These are phyloP conservation scores for Drosophila macrospina DNA, from an alignment of 2,888 invertebrate species.

Conservation along the genomic window DNA sequence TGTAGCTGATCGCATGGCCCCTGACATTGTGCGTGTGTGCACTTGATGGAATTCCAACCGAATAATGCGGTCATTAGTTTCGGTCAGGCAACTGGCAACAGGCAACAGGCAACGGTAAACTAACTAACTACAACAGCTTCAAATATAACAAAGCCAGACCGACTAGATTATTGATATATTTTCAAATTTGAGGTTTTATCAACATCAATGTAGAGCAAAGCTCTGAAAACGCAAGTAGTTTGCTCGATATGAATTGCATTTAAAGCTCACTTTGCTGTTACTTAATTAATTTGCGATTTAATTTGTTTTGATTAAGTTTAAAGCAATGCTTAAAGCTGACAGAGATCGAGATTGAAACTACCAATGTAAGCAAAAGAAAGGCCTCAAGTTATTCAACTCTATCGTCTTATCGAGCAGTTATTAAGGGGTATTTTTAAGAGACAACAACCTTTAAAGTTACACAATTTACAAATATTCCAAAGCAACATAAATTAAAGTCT, in stretches of 20 bases:
- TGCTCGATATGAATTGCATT: not conserved
- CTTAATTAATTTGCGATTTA: no score
- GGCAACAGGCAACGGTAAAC: constrained; percentile 25
- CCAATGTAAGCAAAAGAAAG: no score
- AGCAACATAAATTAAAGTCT: no score
- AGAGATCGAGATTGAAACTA: no score
- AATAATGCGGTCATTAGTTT: constrained; percentile 56
- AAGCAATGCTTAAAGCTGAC: no score
- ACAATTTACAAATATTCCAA: no score
- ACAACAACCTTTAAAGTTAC: no score
- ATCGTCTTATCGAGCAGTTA: no score
- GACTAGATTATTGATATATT: not conserved
- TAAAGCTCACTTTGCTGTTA: not conserved
- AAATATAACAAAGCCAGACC: not conserved
- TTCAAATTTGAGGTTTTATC: not conserved
- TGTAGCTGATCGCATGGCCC: constrained; percentile 29
- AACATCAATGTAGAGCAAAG: not conserved
- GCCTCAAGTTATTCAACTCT: no score
- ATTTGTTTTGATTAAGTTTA: not conserved
- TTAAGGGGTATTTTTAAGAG: no score
- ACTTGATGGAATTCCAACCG: constrained; percentile 25
- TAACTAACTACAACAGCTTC: not conserved
- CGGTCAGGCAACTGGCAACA: constrained; percentile 31
- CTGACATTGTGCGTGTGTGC: constrained; percentile 15
- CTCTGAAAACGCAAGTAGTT: not conserved